Evolutionary conservation across 2,797 vertebrate genomes (phyloP), one percentile per base, ranked within the genome.

Genomic region (Acropternis orthonyx): DNA sequence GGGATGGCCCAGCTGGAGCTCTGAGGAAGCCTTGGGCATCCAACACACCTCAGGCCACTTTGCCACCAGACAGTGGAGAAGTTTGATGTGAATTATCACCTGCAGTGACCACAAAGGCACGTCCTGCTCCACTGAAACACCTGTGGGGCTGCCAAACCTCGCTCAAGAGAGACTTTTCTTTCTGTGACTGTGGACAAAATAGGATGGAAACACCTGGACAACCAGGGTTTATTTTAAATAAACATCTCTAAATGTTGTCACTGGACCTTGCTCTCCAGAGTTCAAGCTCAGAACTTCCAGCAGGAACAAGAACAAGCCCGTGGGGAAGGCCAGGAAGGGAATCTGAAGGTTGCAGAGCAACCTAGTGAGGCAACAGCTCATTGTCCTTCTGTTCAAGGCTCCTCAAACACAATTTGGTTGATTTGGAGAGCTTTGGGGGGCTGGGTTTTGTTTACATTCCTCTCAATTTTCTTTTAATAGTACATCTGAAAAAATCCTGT

Each of bases 241-340:
- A 49, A 49, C 49, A 27, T 8, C 24, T 49, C 48, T 49, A 49
- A 49, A 26, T 49, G 10, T 3, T 17, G 14, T 23, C 48, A 36
- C 39, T 28, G 21, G 27, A 44, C 27, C 6, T 27, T 58, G 30
- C 63, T n/a, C 63, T 46, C 32, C 62, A 72, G 46, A 58, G 55
- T 34, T 77, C 59, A 79, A 83, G n/a, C 41, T 91, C 85, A 83
- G 56, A 48, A 72, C 15, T 30, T 66, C 16, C 85, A 91, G 41
- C 58, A 65, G 9, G 4, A 66, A 62, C 34, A 51, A 44, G 51
- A 59, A 79, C 12, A 72, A 61, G 10, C 20, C 5, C 1, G 13
- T 9, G 16, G n/a, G 19, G 24, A 93, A 68, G 48, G 15, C 0
- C 2, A 75, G 32, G 26, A 51, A 37, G 30, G 6, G 27, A 78